A percentile compares a stretch with the other conserved stretches of the same genome.
Conservation (phyloP, 2,888 invertebrate genomes). For the Schrankia costaestrigalis region DNA sequence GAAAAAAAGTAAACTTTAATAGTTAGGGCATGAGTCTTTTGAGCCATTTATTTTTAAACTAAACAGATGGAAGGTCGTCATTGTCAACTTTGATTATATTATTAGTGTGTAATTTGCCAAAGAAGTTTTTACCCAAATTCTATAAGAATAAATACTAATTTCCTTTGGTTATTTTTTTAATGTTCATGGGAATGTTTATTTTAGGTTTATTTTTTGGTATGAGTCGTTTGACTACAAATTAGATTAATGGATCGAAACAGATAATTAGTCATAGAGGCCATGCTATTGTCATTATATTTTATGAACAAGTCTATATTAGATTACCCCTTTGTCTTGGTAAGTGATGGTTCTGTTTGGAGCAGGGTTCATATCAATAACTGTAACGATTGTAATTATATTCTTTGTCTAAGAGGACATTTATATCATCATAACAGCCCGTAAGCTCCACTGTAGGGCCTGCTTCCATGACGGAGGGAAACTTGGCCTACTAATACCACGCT, state of each 20-base stretch:
- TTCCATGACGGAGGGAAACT: no score
- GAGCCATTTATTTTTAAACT: conserved; percentile 54
- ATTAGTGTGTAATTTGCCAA: conserved; percentile 10
- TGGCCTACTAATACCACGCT: no score
- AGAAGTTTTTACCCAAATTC: conserved; percentile 21
- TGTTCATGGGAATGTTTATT: conserved; percentile 24
- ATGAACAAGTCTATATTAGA: no score
- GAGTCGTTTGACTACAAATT: conserved; percentile 3
- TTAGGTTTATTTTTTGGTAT: conserved; percentile 5
- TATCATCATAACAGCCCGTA: no score
- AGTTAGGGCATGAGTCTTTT: conserved; percentile 41
- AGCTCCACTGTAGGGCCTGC: no score
- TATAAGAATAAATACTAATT: conserved; percentile 9
- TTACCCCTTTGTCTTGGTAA: not conserved
- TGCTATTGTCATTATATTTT: no score
- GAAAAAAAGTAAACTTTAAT: conserved; percentile 50
- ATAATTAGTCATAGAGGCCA: no score
- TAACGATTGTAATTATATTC: no score
- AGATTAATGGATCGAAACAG: conserved; percentile 3
- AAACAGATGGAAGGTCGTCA: conserved; percentile 36
- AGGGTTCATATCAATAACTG: no score
- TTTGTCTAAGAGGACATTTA: no score
- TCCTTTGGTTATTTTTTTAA: conserved; percentile 6
- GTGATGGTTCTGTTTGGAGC: no score
- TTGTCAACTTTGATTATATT: conserved; percentile 24